Evolutionary conservation across 2,113 vertebrate species (phyloP).

Genomic region (Turnix velox): DNA sequence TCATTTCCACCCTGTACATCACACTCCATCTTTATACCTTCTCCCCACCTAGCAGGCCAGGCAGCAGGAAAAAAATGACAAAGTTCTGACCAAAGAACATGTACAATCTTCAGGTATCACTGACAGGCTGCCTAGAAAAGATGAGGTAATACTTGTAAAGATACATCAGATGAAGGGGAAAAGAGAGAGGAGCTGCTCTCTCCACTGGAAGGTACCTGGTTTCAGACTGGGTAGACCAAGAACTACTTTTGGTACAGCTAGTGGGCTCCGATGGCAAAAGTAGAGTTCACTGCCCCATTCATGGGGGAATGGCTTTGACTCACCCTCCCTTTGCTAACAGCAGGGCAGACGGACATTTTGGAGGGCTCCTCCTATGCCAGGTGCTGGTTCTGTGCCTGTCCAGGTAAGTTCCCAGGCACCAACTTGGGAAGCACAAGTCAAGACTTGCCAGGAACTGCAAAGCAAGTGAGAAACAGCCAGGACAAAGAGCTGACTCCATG

Average conservation of each 20-base stretch:
- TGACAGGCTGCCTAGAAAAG: background rate
- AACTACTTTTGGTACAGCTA: background rate
- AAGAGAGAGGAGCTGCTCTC: background rate
- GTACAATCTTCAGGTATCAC: background rate
- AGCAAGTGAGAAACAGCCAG: rapidly evolving
- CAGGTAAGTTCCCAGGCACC: background rate
- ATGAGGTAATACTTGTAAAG: background rate
- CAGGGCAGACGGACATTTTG: background rate
- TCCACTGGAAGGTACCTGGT: background rate
- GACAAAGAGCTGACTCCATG: background rate
- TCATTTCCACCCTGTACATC: background rate
- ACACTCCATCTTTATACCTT: background rate
- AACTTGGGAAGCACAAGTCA: background rate
- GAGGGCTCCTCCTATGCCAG: background rate
- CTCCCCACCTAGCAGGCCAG: background rate
- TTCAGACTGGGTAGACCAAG: background rate
- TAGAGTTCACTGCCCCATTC: background rate
- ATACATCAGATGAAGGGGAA: background rate
- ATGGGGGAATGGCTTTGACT: background rate
- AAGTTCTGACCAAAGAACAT: background rate
- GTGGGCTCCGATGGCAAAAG: background rate
- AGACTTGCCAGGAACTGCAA: background rate
- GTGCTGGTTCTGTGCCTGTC: rapidly evolving
- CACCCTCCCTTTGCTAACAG: background rate
- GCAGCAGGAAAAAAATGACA: background rate